These are phyloP conservation scores for Drosophila limbata DNA, from an alignment of 2,888 invertebrate species.

Conservation along the genomic window DNA sequence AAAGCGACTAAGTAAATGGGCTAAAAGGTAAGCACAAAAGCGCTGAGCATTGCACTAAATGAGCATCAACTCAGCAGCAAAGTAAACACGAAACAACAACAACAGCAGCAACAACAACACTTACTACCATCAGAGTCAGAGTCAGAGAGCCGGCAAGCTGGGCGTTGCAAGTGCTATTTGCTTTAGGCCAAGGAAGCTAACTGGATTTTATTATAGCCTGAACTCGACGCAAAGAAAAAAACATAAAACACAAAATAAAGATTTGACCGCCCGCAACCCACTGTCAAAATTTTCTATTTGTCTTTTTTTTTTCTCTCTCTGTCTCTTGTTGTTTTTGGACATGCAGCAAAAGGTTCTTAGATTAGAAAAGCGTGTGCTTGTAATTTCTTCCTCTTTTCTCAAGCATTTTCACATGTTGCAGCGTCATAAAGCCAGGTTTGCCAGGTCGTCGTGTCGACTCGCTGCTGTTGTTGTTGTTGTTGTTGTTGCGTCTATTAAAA, in stretches of 20 bases:
- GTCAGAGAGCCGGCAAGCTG: constrained; percentile 35
- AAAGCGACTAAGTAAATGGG: constrained; percentile 47
- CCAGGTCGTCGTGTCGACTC: constrained; percentile 72
- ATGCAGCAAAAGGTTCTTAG: constrained; percentile 79
- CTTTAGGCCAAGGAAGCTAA: constrained; percentile 63
- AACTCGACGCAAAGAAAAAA: constrained; percentile 44
- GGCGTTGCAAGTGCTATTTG: constrained; percentile 62
- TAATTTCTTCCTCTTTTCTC: constrained; percentile 68
- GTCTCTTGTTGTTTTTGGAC: constrained; percentile 57
- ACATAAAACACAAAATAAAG: constrained; percentile 64
- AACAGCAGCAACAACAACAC: constrained; percentile 32
- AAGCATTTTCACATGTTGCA: constrained; percentile 78
- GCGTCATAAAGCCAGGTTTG: constrained; percentile 60
- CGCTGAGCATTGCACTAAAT: constrained; percentile 49
- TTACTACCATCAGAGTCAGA: constrained; percentile 29
- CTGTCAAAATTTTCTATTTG: constrained; percentile 58
- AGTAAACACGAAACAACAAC: constrained; percentile 57
- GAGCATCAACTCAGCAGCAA: constrained; percentile 55
- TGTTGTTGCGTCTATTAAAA: constrained; percentile 73
- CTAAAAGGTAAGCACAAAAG: constrained; percentile 43
- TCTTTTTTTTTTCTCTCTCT: neutral
- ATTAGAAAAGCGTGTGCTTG: constrained; percentile 81
- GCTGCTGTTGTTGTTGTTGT: constrained; percentile 33
- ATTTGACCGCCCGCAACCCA: constrained; percentile 29
- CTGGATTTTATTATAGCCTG: constrained; percentile 58